Base-by-base conservation (phyloP, 2,888 invertebrate species). In the Neoascia interrupta region DNA sequence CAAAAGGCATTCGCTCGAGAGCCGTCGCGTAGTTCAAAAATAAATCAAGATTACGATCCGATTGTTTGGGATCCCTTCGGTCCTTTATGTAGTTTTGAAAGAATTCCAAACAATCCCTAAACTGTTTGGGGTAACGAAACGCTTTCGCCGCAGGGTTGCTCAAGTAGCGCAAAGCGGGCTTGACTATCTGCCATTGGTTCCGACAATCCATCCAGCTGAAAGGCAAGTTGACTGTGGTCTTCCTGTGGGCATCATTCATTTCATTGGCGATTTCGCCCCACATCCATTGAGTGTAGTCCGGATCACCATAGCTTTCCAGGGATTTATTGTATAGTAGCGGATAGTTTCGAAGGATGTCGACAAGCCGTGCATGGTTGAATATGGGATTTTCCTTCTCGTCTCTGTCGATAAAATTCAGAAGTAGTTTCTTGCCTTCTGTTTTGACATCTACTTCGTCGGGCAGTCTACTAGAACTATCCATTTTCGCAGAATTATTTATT, bases 221-320 rank as follows among this genome's bases (percentile, higher is more conserved):
- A 5, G 76, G 76, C 11, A 64, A 60, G 23, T 53, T 70, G 5
- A 72, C 28, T 10, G 72, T 53, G 0, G 76, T 76, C 16, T 76
- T 76, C 0, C 76, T 64, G 19, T 76, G 76, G 0, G 53, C 53
- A 5, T 76, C 76, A 13, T 76, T 76, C 76, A 76, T 76, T 54
- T 76, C 76, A 8, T 45, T 70, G 0, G 76, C 76, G 15, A 76
- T 60, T 19, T 76, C 76, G 1, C 76, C 76, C 76, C 76, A 76
- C 76, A 76, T 76, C 76, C 76, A 76, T 41, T 76, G 64, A 0
- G 64, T 66, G 5, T 76, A 76, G 15, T 76, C 76, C 0, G 70
- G 76, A 26, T 76, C 76, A 0, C 76, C 76, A 34, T 66, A 76
- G n/a, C 60, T 76, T 31, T 72, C 76, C 36, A 76, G 13, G 0